Evolutionary conservation across 2,113 vertebrate species (phyloP), one percentile per base, ranked within the genome.

Genomic region (Leptobrachium leishanense): DNA sequence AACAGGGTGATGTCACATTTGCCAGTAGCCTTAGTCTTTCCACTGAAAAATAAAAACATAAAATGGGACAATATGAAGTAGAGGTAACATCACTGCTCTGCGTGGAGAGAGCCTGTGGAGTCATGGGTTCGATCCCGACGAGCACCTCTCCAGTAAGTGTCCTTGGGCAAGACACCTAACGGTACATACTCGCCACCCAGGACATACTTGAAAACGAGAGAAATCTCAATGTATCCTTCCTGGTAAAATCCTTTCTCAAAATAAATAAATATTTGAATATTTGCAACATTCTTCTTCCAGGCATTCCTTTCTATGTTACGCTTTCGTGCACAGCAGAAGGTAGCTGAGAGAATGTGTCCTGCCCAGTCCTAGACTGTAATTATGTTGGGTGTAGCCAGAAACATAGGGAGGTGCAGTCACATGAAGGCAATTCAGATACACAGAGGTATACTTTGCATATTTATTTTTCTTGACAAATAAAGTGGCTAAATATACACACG

Each of bases 401-500:
- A 46, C n/a, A 42, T 57, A 72, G 40, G 53, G 71, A 13, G 53
- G 53, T 40, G 71, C 54, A 59, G 20, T 39, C 40, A 59, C 13
- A 59, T 8, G 2, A 59, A 57, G 71, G 13, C 53, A 57, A 31
- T 64, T 31, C 13, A 40, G 40, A 2, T 20, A 31, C 50, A 55
- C 71, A 57, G 13, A 55, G 39, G 39, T 57, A 57, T 72, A 8
- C 41, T 72, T 71, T 53, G 39, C 46, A 40, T 55, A 70, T 71
- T 40, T 6, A 41, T 46, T 31, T n/a, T 40, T 13, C 71, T 8
- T 59, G 39, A 72, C 40, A 72, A 71, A 57, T 72, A 57, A 57
- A 72, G 59, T n/a, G 59, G 53, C 71, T n/a, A 72, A 72, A 59
- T 72, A 72, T 72, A 42, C 53, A 41, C 71, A 64, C 62, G 39